Percentiles rank a stretch among this genome's conserved stretches.
Conservation (phyloP, 2,113 vertebrate genomes). For the Recurvirostra avosetta region DNA sequence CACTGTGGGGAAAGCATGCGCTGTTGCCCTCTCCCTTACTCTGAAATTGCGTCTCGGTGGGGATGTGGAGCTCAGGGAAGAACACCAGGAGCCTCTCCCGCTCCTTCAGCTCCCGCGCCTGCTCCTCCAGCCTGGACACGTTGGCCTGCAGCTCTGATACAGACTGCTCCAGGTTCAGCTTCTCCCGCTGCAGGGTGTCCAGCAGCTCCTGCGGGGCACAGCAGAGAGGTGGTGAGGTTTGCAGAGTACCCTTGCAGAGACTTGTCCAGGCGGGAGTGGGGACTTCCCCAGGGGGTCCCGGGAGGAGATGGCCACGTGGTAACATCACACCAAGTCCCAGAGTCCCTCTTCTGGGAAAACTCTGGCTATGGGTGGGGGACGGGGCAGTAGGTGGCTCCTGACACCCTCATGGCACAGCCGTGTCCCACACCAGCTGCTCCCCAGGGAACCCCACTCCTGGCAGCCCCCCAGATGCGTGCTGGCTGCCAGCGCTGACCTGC, state of each 20-base stretch:
- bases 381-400: not conserved
- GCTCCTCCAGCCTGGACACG: slow-evolving; percentile 61
- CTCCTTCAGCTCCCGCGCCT: slow-evolving; percentile 69
- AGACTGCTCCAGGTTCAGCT: slow-evolving; percentile 69
- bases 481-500: slow-evolving; percentile 68
- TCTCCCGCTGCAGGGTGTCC: slow-evolving; percentile 73
- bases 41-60: slow-evolving; percentile 68
- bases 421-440: not conserved
- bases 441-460: not conserved
- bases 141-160: slow-evolving; percentile 58
- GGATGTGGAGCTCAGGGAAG: slow-evolving; percentile 84
- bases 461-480: fast-evolving
- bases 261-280: not conserved
- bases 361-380: not conserved
- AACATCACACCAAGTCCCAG: not conserved
- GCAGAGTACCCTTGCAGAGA: not conserved
- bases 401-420: not conserved
- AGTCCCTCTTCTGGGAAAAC: not conserved
- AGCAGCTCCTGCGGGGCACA: slow-evolving; percentile 67
- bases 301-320: not conserved
- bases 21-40: slow-evolving; percentile 69
- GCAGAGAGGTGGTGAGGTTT: not conserved
- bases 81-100: slow-evolving; percentile 85
- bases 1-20: no score
- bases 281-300: not conserved